Base-by-base conservation (phyloP, 2,797 vertebrate species). In the Megalops cyprinoides region DNA sequence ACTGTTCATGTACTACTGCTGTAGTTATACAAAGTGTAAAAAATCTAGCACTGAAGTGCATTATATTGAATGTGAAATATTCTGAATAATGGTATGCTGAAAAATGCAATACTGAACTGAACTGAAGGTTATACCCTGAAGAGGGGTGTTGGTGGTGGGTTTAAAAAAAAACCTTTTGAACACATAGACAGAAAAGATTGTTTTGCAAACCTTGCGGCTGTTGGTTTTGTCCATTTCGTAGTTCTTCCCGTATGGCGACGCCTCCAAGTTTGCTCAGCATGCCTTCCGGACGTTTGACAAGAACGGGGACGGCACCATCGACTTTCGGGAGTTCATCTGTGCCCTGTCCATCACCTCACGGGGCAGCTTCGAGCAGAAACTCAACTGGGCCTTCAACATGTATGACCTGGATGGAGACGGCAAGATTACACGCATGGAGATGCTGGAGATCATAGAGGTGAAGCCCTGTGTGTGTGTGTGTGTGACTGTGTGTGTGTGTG, bases 311-410 rank as follows among this genome's bases (percentile, higher is more conserved):
- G 96, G 96, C 71, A 97, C 96, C 84, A 97, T 97, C 1, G 96
- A 97, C 90, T 97, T 97, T 87, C 92, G 96, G 89, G 96, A 97
- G 94, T 97, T 97, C 89, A 97, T 97, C 87, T 96, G 96, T 5
- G 96, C 96, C 28, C 93, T 97, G 60, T 96, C 95, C 3, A 95
- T 97, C 87, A 97, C 96, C 74, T 97, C 95, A 81, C 92, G 96
- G 53, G 96, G 96, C 49, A 97, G 95, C 89, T 97, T 97, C 12
- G 96, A 97, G 87, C 96, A 97, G 90, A 97, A 97, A 77, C 93
- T 97, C 86, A 96, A 96, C 89, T 97, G 96, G 96, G 96, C 96
- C 79, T 97, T 97, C 46, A 96, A 97, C 91, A 97, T 97, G 96
- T 97, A 97, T 0, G 96, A 97, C 89, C 90, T 97, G 87, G 96